A percentile compares a stretch with the other conserved stretches of the same genome.
phyloP scores from a whole-genome alignment of 2,113 vertebrate genomes.

The Pyxicephalus adspersus region DNA sequence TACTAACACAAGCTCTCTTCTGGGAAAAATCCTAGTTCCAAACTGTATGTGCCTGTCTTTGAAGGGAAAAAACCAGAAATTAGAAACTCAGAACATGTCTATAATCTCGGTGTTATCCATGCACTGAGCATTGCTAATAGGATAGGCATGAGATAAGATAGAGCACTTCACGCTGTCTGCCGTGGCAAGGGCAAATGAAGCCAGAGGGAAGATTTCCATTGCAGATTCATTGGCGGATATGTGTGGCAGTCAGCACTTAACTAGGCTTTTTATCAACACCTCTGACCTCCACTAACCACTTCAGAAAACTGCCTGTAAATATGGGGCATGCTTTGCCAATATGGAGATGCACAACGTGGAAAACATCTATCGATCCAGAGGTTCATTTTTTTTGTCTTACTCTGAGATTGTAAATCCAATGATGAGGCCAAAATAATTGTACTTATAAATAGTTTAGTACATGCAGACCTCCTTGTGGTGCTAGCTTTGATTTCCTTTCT shows the following conservation, averaged over 20 bases:
- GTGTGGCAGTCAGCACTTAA: constrained; percentile 29
- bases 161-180: constrained; percentile 27
- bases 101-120: not conserved
- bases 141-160: constrained; percentile 28
- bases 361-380: constrained; percentile 36
- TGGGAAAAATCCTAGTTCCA: too few relatives aligned
- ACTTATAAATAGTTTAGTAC: not conserved
- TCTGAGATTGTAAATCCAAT: not conserved
- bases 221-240: constrained; percentile 48
- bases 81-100: not conserved
- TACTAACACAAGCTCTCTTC: too few relatives aligned
- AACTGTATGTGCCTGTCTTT: too few relatives aligned
- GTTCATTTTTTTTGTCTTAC: not conserved
- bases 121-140: constrained; percentile 25
- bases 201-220: constrained; percentile 53
- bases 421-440: not conserved
- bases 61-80: not conserved
- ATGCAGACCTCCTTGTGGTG: not conserved
- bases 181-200: constrained; percentile 57
- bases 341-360: constrained; percentile 21
- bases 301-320: constrained; percentile 31
- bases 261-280: constrained; percentile 55
- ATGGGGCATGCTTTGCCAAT: constrained; percentile 25
- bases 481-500: not conserved
- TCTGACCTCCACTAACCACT: constrained; percentile 36